These are phyloP conservation scores for Argya squamiceps DNA, from an alignment of 2,797 vertebrate genomes.

Conservation along the genomic window DNA sequence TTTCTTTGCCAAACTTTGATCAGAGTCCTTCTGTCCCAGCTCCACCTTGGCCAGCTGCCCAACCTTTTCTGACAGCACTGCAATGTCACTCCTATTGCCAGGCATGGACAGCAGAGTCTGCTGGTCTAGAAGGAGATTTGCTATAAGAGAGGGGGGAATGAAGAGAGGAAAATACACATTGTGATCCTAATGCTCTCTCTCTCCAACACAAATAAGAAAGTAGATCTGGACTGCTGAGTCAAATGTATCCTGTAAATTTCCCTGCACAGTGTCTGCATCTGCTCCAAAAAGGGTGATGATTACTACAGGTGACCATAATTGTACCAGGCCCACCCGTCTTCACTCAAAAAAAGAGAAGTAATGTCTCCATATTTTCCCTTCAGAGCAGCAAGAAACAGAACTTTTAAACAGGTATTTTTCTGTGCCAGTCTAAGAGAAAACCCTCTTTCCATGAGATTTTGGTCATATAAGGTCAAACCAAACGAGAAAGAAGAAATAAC, in stretches of 20 bases:
- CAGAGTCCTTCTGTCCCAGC: background rate
- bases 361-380: background rate
- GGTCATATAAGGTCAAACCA: background rate
- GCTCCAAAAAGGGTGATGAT: background rate
- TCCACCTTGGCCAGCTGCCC: background rate
- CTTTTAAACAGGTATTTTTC: background rate
- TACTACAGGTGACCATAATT: background rate
- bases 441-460: background rate
- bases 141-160: background rate
- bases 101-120: background rate
- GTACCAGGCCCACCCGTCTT: background rate
- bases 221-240: background rate
- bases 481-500: background rate
- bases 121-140: background rate
- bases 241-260: background rate
- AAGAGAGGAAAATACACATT: background rate
- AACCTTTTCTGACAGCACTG: background rate
- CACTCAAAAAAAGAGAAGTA: background rate
- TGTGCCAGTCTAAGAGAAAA: background rate
- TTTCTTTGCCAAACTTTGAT: background rate
- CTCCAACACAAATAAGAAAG: background rate
- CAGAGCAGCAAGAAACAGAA: background rate
- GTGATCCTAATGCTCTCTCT: background rate
- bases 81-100: background rate
- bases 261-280: background rate